A percentile compares a stretch with the other conserved stretches of the same genome.
Conservation (phyloP, 2,113 vertebrate genomes). For the Protomyctophum bolini region DNA sequence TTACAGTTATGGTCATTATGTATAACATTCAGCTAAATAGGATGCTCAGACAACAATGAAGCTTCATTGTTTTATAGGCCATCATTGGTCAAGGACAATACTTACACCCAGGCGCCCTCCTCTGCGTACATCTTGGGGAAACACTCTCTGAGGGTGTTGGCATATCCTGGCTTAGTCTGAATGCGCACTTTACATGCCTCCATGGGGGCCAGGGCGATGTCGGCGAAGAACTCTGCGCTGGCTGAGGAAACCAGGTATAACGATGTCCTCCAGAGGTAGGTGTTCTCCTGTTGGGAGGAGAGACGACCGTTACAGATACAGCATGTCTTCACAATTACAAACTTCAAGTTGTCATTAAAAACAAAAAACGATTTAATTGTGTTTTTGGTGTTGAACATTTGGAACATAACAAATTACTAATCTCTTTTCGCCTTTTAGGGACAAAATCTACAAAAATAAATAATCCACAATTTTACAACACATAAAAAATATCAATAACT, state of each 20-base stretch:
- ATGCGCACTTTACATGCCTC: conserved; percentile 98
- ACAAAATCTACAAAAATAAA: no score
- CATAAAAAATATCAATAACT: no score
- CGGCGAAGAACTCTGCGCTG: conserved; percentile 99
- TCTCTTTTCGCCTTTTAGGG: no score
- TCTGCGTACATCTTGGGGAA: conserved; percentile 95
- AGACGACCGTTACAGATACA: neutral
- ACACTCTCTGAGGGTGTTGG: conserved; percentile 92
- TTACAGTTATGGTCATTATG: no score
- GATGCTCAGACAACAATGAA: no score
- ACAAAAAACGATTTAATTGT: no score
- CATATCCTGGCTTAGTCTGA: conserved; percentile 96
- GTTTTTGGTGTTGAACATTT: no score
- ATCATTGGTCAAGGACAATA: conserved; percentile 25
- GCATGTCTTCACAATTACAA: no score
- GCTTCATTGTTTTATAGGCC: neutral
- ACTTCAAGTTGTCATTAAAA: no score
- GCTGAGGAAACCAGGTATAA: conserved; percentile 96
- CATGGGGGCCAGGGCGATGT: conserved; percentile 99
- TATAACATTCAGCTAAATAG: no score
- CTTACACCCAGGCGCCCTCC: conserved; percentile 97
- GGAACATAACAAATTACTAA: no score
- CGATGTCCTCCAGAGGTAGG: conserved; percentile 96
- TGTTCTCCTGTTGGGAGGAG: conserved; percentile 84
- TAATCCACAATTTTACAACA: no score